Base-by-base conservation (phyloP, 2,888 invertebrate species). In the Ornithoptera alexandrae region DNA sequence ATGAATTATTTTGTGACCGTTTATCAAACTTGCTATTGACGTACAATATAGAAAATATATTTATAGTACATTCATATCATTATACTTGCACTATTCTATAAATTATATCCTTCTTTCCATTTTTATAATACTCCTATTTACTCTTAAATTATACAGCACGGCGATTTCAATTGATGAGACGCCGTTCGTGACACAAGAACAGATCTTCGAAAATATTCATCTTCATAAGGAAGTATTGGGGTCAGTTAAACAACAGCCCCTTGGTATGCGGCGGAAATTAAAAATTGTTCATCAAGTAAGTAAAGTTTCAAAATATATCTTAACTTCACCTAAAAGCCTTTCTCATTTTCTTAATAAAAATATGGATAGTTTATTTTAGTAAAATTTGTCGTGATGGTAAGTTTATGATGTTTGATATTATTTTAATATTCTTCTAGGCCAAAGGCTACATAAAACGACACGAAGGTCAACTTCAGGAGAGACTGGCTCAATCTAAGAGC, bases 191-290 rank as follows among this genome's bases (percentile, higher is more conserved):
- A 95, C 95, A 0, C 96, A 97, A 81, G 97, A 97, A 81, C 97
- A 97, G 88, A 97, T 98, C 74, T 96, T 96, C 81, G 97, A 97
- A 86, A 98, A 97, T 80, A 96, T 98, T 72, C 95, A 96, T 75
- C 89, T 98, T 50, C 98, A 98, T 86, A 98, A 98, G 84, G 98
- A 98, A 86, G 97, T 98, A 0, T 91, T 98, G 73, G 95, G 96
- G 74, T 96, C 96, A 61, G 97, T 98, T 17, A 97, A 97, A 80
- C 94, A 96, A 79, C 97, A 97, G 80, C 97, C 97, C 3, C 95
- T 97, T 94, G 95, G 95, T 42, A 96, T 97, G 94, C 91, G 96
- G 67, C 94, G 96, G 78, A 98, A 98, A 82, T 91, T 97, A 24
- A 96, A 96, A 80, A 93, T 98, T 62, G 97, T 97, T 10, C 93